Evolutionary conservation across 2,888 invertebrate species (phyloP), one percentile per base, ranked within the genome.

Genomic region (Philonicus albiceps): DNA sequence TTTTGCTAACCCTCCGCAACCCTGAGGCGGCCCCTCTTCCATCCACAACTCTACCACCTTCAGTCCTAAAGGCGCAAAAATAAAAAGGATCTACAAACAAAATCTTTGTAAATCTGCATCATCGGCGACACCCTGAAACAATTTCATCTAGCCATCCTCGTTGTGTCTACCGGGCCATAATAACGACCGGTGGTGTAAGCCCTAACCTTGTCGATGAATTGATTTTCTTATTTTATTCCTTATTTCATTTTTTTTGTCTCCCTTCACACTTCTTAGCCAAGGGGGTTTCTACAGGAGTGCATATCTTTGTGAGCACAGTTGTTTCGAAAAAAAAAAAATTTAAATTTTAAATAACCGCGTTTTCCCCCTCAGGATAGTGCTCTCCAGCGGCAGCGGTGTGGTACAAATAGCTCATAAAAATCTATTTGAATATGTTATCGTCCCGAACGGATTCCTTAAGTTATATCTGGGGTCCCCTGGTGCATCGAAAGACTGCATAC

Each of bases 71-170:
- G 76, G 27, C 27, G 22, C 22, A 76, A 37, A 76, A 80, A 19
- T 27, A 80, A 81, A 81, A 81, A 81, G 81, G 34, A 55, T 81
- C 81, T 34, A 30, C 81, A 81, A 81, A 81, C 81, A 81, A 55
- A 64, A 81, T 81, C 55, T 81, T 81, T 55, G 55, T 64, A 81
- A 81, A 81, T 81, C 81, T 81, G 81, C 81, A 81, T 55, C 81
- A 81, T 64, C 2, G 55, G 81, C 55, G 55, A 81, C 81, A 81
- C 81, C 64, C 49, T 74, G 53, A 81, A 19, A 81, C 81, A 81
- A 81, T 81, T 81, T 81, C 55, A 81, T 64, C 81, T 55, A 40
- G 53, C 8, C 11, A 64, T 55, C 81, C 81, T 81, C 30, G n/a
- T 55, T 31, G 55, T 40, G 34, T 37, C 31, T 37, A 74, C 74